Conservation (phyloP, 1,140 invertebrate genomes). For the Atta colombica region DNA sequence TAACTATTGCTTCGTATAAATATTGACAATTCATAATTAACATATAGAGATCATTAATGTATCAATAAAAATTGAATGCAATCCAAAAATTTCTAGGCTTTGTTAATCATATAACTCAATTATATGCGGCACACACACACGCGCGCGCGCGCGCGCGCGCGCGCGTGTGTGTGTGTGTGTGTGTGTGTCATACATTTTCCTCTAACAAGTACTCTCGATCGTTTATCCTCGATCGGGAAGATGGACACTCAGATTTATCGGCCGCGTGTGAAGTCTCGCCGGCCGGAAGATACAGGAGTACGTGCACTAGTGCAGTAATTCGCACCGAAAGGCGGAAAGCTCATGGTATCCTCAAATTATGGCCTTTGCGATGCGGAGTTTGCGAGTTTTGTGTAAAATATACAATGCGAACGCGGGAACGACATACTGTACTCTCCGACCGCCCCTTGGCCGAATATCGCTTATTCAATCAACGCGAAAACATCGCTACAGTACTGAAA, state of each 20-base stretch:
- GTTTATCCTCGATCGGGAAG: slow-evolving; percentile 31
- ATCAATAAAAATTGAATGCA: not conserved
- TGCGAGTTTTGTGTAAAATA: slow-evolving; percentile 80
- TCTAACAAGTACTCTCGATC: not conserved
- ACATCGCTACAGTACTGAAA: slow-evolving; percentile 72
- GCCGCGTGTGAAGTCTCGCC: not conserved
- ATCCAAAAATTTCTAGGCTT: not conserved
- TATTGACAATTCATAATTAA: not conserved
- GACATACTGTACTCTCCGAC: slow-evolving; percentile 72
- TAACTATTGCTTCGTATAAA: not conserved
- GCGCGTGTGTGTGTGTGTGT: too few species aligned
- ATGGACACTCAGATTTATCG: slow-evolving; percentile 40
- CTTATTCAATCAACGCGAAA: slow-evolving; percentile 71
- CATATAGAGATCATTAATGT: not conserved
- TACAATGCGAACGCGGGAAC: slow-evolving; percentile 75
- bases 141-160: accelerated
- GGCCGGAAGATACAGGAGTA: slow-evolving; percentile 17
- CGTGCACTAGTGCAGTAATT: not conserved
- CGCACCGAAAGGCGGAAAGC: slow-evolving; percentile 37
- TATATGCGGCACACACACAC: not conserved
- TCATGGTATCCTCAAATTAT: slow-evolving; percentile 70
- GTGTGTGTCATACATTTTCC: not conserved
- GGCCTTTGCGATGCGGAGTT: slow-evolving; percentile 80
- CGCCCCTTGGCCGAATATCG: slow-evolving; percentile 68
- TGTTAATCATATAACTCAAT: not conserved